A percentile compares a stretch with the other conserved stretches of the same genome.
These are phyloP conservation scores for Laspeyria flexula DNA, from an alignment of 2,888 invertebrate genomes.

Conservation along the genomic window DNA sequence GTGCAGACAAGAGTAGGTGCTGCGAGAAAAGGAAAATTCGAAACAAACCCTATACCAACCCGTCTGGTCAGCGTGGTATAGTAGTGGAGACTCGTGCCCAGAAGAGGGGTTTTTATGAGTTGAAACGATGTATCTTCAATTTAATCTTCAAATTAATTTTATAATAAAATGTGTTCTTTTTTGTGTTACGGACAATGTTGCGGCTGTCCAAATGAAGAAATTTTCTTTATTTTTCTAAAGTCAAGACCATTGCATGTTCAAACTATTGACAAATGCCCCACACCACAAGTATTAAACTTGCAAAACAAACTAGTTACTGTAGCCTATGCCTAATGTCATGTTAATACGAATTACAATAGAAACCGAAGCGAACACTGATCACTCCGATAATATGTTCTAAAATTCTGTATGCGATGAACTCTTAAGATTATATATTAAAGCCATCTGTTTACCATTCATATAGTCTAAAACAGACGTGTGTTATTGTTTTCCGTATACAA, in stretches of 20 bases:
- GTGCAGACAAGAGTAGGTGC: too few species aligned
- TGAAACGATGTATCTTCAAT: too few species aligned
- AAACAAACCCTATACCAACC: too few species aligned
- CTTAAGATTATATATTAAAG: constrained; percentile 44
- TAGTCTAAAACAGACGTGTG: constrained; percentile 57
- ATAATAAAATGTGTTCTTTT: too few species aligned
- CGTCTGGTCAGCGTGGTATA: too few species aligned
- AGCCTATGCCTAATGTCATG: constrained; percentile 38
- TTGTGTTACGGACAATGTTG: too few species aligned
- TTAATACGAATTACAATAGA: constrained; percentile 37
- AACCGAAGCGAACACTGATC: constrained; percentile 29
- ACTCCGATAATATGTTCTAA: constrained; percentile 29
- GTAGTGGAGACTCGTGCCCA: too few species aligned
- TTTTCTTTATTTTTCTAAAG: too few species aligned
- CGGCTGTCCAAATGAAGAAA: too few species aligned
- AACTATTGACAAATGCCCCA: constrained; percentile 38
- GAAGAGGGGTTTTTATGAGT: too few species aligned
- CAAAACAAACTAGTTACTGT: constrained; percentile 45
- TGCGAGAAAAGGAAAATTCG: too few species aligned
- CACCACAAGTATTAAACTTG: constrained; percentile 49
- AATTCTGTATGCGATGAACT: constrained; percentile 40
- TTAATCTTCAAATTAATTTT: too few species aligned
- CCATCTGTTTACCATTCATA: constrained; percentile 48
- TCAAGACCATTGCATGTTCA: constrained; percentile 34
- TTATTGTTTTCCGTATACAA: constrained; percentile 77